phyloP scores from a whole-genome alignment of 1,140 invertebrate genomes.

The Paraescarpia echinospica region DNA sequence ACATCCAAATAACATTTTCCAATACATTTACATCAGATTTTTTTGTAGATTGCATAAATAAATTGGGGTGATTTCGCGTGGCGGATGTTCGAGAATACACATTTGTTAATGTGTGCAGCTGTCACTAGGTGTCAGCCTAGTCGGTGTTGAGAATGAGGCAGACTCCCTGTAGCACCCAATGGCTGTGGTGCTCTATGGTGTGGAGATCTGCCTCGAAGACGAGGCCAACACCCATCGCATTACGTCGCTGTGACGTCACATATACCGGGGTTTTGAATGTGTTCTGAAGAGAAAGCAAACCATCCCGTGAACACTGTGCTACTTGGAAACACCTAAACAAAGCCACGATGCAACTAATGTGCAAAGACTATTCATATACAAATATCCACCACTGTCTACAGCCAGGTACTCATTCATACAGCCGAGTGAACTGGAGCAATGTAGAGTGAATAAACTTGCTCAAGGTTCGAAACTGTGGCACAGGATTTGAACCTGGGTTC shows the following conservation, averaged over 20 bases:
- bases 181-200: constrained; percentile 76
- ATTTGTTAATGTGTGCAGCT: not conserved
- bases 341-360: no score
- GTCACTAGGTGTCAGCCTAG: constrained; percentile 31
- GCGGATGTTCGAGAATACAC: no score
- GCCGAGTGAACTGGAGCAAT: no score
- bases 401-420: no score
- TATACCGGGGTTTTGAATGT: constrained; percentile 84
- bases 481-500: no score
- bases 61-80: no score
- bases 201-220: constrained; percentile 85
- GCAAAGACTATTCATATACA: no score
- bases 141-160: constrained; percentile 83
- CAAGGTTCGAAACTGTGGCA: no score
- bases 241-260: constrained; percentile 77
- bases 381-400: no score
- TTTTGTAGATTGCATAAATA: not conserved
- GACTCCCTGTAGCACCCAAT: constrained; percentile 86
- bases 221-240: constrained; percentile 85
- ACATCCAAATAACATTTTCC: not conserved
- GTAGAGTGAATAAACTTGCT: no score
- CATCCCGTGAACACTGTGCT: not conserved
- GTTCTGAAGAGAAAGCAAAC: constrained; percentile 64
- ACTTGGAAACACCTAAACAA: not conserved
- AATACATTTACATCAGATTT: not conserved